phyloP scores from a whole-genome alignment of 2,113 vertebrate species.

The Emydura subglobosa region DNA sequence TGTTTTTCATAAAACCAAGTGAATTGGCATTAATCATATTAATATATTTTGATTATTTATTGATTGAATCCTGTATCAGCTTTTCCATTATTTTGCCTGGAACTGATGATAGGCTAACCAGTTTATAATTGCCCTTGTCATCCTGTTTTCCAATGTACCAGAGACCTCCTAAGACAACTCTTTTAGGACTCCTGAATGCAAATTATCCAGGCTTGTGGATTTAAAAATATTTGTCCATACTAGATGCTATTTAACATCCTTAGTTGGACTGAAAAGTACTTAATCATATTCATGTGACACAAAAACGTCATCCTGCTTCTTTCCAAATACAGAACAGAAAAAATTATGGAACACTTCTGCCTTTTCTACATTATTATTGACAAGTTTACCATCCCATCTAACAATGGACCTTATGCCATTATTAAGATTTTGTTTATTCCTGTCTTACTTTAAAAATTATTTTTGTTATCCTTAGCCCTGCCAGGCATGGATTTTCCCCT shows the following conservation, averaged over 20 bases:
- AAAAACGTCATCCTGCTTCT: background rate
- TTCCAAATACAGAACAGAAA: background rate
- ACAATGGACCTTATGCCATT: background rate
- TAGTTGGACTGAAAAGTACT: background rate
- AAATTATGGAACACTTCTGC: background rate
- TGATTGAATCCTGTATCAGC: no score
- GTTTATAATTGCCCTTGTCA: no score
- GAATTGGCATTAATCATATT: no score
- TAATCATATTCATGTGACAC: background rate
- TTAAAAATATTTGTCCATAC: background rate
- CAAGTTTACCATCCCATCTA: background rate
- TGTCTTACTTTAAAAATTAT: background rate
- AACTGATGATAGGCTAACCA: no score
- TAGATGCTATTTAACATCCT: no score
- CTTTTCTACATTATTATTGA: background rate
- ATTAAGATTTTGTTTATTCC: background rate
- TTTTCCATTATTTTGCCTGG: no score
- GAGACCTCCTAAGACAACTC: background rate
- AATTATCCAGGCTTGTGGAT: no score
- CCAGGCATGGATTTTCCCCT: no score
- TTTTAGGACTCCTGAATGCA: fast-evolving
- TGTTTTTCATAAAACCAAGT: no score
- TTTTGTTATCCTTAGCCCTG: no score
- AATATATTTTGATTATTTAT: no score
- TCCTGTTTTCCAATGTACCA: background rate